A percentile compares a stretch with the other conserved stretches of the same genome.
Conservation (phyloP, 37 sponge, comb jelly and placozoan species). For the Halichondria panicea region DNA sequence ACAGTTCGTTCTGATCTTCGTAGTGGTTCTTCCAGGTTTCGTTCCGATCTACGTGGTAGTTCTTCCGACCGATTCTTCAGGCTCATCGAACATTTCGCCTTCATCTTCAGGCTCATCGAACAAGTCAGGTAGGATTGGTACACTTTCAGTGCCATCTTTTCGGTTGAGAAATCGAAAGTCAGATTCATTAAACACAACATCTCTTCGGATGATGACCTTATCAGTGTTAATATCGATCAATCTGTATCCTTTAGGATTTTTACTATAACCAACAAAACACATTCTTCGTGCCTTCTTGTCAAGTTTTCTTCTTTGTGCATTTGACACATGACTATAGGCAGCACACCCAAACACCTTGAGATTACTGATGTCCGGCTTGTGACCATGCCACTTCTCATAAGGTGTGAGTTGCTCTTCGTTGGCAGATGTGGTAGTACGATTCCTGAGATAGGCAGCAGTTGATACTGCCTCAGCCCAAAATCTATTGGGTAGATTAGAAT, state of each 20-base stretch:
- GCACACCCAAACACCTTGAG: slow-evolving; percentile 50
- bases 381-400: slow-evolving; percentile 23
- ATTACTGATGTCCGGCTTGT: slow-evolving; percentile 24
- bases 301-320: slow-evolving; percentile 11
- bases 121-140: neutral
- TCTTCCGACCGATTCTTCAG: neutral
- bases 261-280: slow-evolving; percentile 20
- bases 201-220: slow-evolving; percentile 12
- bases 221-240: slow-evolving; percentile 13
- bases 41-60: neutral
- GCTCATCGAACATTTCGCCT: neutral
- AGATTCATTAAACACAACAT: slow-evolving; percentile 23
- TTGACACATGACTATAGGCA: slow-evolving; percentile 21
- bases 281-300: slow-evolving; percentile 43
- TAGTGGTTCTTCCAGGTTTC: neutral
- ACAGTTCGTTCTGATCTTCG: neutral
- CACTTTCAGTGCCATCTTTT: neutral
- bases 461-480: slow-evolving; percentile 60
- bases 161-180: slow-evolving; percentile 22
- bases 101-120: neutral
- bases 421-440: slow-evolving; percentile 38
- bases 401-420: slow-evolving; percentile 16
- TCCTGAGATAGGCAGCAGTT: slow-evolving; percentile 45
- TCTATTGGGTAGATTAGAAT: slow-evolving; percentile 31
- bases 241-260: slow-evolving; percentile 25